Evolutionary conservation across 2,888 invertebrate species (phyloP), one percentile per base, ranked within the genome.

Genomic region (Rotaria macrura): DNA sequence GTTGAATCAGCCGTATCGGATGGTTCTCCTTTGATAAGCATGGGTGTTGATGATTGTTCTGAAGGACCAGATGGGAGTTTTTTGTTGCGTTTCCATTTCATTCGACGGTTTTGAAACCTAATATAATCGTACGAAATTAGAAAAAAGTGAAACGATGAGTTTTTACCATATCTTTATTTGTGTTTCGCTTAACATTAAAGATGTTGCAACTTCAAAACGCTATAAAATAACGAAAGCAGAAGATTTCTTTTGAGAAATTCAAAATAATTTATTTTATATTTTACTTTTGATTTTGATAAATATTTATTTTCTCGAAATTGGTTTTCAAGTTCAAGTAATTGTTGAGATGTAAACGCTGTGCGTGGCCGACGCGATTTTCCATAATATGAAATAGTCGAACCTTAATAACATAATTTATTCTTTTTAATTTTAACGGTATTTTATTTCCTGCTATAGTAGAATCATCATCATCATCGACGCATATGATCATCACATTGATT

Each of bases 261-360:
- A 20, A 14, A 38, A 17, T 6, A 20, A 34, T 7, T 20, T 2
- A 34, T 38, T 34, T 65, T 4, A 23, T 23, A 23, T 34, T 65
- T 65, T 65, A 65, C 65, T 79, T 98, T 97, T 38, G 99, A 98
- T 88, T 99, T 92, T 54, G 97, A 98, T 83, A 99, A 93, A 92
- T 99, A 99, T 92, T 99, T 99, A 93, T 97, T 99, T 93, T 97
- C 96, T 87, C 96, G 94, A 92, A 99, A 99, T 92, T 99, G 98
- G 91, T 97, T 95, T 92, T 99, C 99, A 89, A 99, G 92, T 91
- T 99, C 98, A 88, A 99, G 92, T 38, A 99, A 93, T 90, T 99
- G 99, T 90, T 99, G 98, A 29, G 94, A 95, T 2, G 98, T 99
- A 92, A 99, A 99, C 2, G 99, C 98, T 0, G 99, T 99, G 87